phyloP scores from a whole-genome alignment of 1,140 invertebrate species.

The Berghia stephanieae region DNA sequence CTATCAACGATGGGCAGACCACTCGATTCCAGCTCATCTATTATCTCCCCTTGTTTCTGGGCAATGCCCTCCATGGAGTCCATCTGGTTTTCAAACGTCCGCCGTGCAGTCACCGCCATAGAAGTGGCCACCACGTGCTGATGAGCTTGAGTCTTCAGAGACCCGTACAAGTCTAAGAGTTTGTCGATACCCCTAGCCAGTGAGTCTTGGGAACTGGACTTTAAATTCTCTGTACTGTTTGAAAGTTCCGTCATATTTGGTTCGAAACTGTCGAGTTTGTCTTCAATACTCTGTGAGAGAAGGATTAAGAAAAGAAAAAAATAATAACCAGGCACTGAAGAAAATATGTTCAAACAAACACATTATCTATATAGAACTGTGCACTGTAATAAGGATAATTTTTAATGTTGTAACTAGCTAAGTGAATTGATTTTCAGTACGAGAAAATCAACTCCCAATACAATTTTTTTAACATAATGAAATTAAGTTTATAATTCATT shows the following conservation, averaged over 20 bases:
- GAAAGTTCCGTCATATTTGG: slow-evolving; percentile 49
- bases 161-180: slow-evolving; percentile 79
- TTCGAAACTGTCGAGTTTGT: slow-evolving; percentile 47
- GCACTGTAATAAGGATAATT: no score
- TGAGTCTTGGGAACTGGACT: slow-evolving; percentile 45
- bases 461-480: no score
- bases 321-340: not conserved
- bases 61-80: slow-evolving; percentile 87
- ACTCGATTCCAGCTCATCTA: slow-evolving; percentile 82
- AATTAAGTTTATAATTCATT: no score
- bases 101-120: slow-evolving; percentile 77
- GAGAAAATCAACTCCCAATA: no score
- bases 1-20: slow-evolving; percentile 84
- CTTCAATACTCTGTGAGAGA: slow-evolving; percentile 41
- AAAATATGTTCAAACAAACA: no score
- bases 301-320: not conserved
- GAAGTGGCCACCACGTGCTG: slow-evolving; percentile 70
- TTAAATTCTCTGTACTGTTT: slow-evolving; percentile 44
- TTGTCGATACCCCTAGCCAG: slow-evolving; percentile 71
- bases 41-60: slow-evolving; percentile 75
- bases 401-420: no score
- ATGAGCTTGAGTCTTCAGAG: slow-evolving; percentile 75
- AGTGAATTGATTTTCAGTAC: no score
- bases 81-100: slow-evolving; percentile 86
- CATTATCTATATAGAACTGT: no score